Evolutionary conservation across 2,888 invertebrate species (phyloP), one percentile per base, ranked within the genome.

Genomic region (Chaetoderma sp.): DNA sequence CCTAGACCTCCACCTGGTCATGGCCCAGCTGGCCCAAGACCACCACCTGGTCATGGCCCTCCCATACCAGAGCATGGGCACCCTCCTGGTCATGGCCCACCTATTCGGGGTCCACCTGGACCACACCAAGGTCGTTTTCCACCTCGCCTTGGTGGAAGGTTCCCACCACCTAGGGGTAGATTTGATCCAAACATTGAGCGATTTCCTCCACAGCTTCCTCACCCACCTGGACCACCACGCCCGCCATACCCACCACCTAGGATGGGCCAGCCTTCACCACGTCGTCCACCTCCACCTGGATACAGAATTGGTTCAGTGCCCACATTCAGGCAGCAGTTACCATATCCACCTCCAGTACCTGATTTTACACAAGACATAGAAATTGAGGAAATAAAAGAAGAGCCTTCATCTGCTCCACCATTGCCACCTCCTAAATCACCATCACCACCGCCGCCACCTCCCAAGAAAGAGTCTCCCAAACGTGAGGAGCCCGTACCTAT

Each of bases 401-500:
- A n/a, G n/a, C n/a, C n/a, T n/a, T n/a, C n/a, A n/a, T n/a, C n/a
- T n/a, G n/a, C 77, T 5, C 78, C 80, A 21, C 80, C 80, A n/a
- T 67, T 77, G 32, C 82, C 82, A 16, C 80, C 78, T n/a, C 78
- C 81, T 4, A 76, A 74, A 32, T 74, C 78, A 13, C 77, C 78
- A 2, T 76, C 80, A n/a, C 79, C 81, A 5, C 82, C 80, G n/a
- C 80, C 78, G 33, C 78, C 79, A 27, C 79, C 80, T 21, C 77
- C 77, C 16, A 76, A 75, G 64, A 76, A 78, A 50, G 76, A 79
- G 56, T 77, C 76, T 36, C 71, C 70, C 16, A 66, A 71, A 28
- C 70, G 73, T 54, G 72, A 77, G 60, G 70, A 74, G 30, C 65
- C 70, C 10, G 75, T 75, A 60, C 76, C 75, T 56, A 74, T 74